phyloP scores from a whole-genome alignment of 2,113 vertebrate genomes.

The Protobothrops mucrosquamatus region DNA sequence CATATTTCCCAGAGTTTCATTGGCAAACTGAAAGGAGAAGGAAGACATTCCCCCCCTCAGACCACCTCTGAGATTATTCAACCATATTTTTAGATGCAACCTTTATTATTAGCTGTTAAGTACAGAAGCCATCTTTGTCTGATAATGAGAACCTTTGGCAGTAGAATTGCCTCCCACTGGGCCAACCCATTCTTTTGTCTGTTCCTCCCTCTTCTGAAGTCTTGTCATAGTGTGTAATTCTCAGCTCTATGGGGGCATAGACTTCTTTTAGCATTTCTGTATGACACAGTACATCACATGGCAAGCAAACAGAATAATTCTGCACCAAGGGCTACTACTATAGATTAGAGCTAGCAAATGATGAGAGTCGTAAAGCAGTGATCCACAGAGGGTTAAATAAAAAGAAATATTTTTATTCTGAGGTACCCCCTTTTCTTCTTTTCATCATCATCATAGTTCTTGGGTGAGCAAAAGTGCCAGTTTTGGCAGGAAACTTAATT shows the following conservation, averaged over 20 bases:
- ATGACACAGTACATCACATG: background rate
- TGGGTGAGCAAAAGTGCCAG: background rate
- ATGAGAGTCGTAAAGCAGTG: background rate
- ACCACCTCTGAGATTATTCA: background rate
- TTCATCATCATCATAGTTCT: background rate
- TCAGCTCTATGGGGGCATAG: background rate
- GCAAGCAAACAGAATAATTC: background rate
- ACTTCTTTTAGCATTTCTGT: background rate
- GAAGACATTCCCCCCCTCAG: background rate
- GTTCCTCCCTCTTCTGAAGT: background rate
- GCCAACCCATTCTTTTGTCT: slow-evolving; percentile 1
- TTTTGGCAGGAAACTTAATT: background rate
- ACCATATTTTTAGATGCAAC: slow-evolving; percentile 14
- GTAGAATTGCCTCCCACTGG: slow-evolving; percentile 5
- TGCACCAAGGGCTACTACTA: background rate
- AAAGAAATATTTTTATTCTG: background rate
- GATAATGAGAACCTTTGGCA: slow-evolving; percentile 11
- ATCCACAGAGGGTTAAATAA: background rate
- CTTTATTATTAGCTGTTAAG: slow-evolving; percentile 10
- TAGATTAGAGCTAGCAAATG: background rate
- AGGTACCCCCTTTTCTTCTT: background rate
- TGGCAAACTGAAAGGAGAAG: background rate
- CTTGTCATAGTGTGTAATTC: background rate
- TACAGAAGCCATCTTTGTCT: background rate
- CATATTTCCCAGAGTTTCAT: background rate